Evolutionary conservation across 2,888 invertebrate genomes (phyloP), one percentile per base, ranked within the genome.

Genomic region (Lymantria dispar): DNA sequence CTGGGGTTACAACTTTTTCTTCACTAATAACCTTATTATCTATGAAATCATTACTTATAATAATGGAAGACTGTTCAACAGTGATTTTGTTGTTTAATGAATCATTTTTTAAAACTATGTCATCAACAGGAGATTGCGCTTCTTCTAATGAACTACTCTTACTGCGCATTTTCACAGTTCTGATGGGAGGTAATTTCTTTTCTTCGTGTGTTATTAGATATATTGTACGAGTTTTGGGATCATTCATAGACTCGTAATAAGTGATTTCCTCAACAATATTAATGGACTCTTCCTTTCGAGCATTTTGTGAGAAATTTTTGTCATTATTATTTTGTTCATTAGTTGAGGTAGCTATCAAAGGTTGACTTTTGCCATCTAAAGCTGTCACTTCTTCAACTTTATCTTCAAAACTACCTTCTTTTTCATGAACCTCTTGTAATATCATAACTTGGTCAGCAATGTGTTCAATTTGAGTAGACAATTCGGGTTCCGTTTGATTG

Each of bases 201-300:
- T 95, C 94, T 81, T 95, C 95, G 54, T 95, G 95, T 7, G 95
- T 95, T 59, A 95, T 95, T 41, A 95, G 81, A 51, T 94, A 93
- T 63, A 95, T 93, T 47, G 85, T 92, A 50, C 83, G 83, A 13
- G 92, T 92, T 70, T 87, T 83, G 36, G 72, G 54, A 50, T 85
- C 78, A 54, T 77, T 74, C 22, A 68, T 61, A 44, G 84, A 80
- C 62, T 79, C 76, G 51, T 78, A 81, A 7, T 70, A 64, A 52
- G 82, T 83, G 42, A 80, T 70, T 68, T 87, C 83, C 67, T 87
- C 78, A 10, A 84, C 76, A 29, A 82, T 74, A 58, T 80, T 80
- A 30, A 78, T 72, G 8, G 80, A 72, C 37, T 70, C 73, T 56
- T 83, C 78, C 60, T 78, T 83, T 3, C 68, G 14, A n/a, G 67